Conservation (phyloP, 2,797 vertebrate species). For the Propithecus deckenii region DNA sequence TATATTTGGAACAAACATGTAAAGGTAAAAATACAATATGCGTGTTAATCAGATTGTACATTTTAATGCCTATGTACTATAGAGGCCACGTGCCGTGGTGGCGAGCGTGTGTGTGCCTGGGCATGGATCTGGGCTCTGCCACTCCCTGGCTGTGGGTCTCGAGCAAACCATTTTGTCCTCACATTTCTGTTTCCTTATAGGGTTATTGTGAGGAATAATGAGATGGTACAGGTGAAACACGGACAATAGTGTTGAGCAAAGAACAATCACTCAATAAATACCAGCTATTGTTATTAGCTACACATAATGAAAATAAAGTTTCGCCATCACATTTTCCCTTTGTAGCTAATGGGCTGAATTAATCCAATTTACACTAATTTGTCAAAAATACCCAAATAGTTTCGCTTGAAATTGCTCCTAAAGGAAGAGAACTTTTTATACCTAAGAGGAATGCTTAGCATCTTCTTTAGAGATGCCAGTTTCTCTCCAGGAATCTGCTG, state of each 20-base stretch:
- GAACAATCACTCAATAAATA: not conserved
- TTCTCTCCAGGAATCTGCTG: conserved; percentile 52
- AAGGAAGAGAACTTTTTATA: conserved; percentile 46
- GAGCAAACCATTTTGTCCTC: not conserved
- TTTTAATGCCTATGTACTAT: not conserved
- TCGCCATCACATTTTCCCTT: not conserved
- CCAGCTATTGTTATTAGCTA: not conserved
- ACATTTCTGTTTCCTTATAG: not conserved
- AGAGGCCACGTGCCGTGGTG: not conserved
- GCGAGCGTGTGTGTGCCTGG: not conserved
- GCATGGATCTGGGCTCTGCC: not conserved
- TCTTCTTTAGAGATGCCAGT: not conserved
- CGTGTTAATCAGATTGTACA: not conserved
- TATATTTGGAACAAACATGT: not conserved
- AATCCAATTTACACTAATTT: conserved; percentile 54
- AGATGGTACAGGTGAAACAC: not conserved
- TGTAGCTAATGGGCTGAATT: conserved; percentile 18
- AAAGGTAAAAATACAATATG: not conserved
- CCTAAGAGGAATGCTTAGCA: conserved; percentile 2
- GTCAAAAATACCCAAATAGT: conserved; percentile 61
- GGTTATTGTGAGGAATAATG: not conserved
- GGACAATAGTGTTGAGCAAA: not conserved
- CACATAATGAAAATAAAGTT: conserved; percentile 7
- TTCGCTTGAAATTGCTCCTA: conserved; percentile 27
- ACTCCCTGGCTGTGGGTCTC: not conserved